phyloP scores from a whole-genome alignment of 1,140 invertebrate genomes.

The Ladona fulva region DNA sequence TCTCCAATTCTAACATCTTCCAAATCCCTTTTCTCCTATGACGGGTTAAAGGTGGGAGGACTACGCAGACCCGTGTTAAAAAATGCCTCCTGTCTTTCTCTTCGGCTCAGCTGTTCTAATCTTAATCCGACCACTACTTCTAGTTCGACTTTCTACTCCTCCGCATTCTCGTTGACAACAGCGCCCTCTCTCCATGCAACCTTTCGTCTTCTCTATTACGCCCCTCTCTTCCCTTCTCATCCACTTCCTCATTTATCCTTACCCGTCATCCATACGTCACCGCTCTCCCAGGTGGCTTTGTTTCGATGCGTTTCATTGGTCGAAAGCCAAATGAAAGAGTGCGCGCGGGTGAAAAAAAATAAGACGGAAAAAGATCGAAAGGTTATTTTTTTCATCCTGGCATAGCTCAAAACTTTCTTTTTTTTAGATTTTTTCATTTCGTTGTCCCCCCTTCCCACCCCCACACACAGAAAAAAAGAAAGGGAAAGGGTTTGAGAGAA shows the following conservation, averaged over 20 bases:
- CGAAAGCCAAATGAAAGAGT: neutral
- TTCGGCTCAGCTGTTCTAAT: too few species aligned
- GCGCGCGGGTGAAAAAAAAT: neutral
- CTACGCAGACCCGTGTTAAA: too few species aligned
- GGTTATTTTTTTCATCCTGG: neutral
- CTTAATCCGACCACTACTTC: too few species aligned
- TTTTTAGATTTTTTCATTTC: neutral
- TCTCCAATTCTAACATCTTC: too few species aligned
- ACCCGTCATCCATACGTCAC: neutral
- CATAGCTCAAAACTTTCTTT: neutral
- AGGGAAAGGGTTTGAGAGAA: neutral
- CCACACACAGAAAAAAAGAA: neutral
- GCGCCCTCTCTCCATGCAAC: neutral
- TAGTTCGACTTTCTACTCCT: neutral
- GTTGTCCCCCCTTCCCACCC: neutral
- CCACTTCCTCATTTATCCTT: neutral
- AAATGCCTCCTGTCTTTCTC: too few species aligned
- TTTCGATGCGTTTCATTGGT: neutral
- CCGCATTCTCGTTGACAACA: neutral
- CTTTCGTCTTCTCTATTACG: neutral
- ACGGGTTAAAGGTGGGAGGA: too few species aligned
- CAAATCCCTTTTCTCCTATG: too few species aligned
- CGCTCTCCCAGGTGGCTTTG: neutral
- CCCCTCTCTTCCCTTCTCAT: neutral
- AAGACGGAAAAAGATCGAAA: neutral